A percentile compares a stretch with the other conserved stretches of the same genome.
Conservation (phyloP, 2,888 invertebrate species). For the Caenorhabditis auriculariae region DNA sequence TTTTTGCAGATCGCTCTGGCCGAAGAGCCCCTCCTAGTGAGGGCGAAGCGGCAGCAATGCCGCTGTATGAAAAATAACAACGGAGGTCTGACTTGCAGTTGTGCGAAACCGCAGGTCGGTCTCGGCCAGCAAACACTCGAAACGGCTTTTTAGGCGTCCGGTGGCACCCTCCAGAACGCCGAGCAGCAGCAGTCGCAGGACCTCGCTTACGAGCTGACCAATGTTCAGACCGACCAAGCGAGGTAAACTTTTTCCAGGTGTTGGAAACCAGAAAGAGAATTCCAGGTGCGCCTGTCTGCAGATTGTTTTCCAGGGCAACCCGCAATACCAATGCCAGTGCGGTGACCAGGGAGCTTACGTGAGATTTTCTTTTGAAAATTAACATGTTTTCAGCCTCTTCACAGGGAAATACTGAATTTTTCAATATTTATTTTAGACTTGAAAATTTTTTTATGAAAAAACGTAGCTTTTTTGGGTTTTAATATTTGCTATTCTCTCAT, state of each 20-base stretch:
- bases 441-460: no score
- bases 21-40: constrained; percentile 33
- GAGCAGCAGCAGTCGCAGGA: constrained; percentile 27
- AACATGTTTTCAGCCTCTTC: no score
- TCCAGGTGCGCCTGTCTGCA: constrained; percentile 48
- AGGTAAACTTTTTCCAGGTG: background rate
- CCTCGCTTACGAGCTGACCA: constrained; percentile 35
- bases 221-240: background rate
- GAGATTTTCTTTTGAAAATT: background rate
- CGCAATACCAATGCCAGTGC: constrained; percentile 49
- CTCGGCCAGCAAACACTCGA: no score
- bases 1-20: constrained; percentile 14
- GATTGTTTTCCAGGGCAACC: constrained; percentile 45
- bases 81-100: constrained; percentile 42
- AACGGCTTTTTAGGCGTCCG: background rate
- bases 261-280: no score
- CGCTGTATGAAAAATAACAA: constrained; percentile 41
- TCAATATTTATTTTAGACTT: no score
- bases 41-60: constrained; percentile 48
- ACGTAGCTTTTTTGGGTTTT: background rate
- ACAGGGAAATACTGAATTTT: no score
- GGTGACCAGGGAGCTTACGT: constrained; percentile 34
- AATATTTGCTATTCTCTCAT: background rate
- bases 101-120: no score
- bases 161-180: constrained; percentile 3